Conservation (phyloP, 2,113 vertebrate genomes). For the Bufo bufo region DNA sequence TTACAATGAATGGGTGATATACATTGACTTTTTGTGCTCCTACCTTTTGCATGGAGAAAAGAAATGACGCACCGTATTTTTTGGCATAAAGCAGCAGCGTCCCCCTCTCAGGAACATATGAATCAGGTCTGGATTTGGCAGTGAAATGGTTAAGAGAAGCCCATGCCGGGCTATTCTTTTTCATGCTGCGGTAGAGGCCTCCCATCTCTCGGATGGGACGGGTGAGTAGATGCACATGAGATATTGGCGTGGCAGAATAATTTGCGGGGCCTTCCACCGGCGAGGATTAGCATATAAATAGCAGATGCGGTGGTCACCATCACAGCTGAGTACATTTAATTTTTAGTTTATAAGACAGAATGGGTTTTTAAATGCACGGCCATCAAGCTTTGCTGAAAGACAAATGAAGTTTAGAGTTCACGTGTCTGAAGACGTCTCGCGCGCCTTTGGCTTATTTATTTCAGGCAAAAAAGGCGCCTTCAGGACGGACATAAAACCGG, state of each 20-base stretch:
- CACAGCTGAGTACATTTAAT: slow-evolving; percentile 99
- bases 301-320: slow-evolving; percentile 93
- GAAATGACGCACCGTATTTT: too few relatives aligned
- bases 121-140: not conserved
- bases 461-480: slow-evolving; percentile 73
- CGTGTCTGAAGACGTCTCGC: slow-evolving; percentile 84
- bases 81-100: too few relatives aligned
- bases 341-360: slow-evolving; percentile 99
- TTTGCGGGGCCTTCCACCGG: slow-evolving; percentile 93
- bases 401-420: slow-evolving; percentile 95
- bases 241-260: slow-evolving; percentile 93
- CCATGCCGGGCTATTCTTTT: not conserved
- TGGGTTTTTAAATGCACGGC: slow-evolving; percentile 96
- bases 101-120: not conserved
- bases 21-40: too few relatives aligned
- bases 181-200: slow-evolving; percentile 60
- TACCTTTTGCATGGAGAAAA: too few relatives aligned
- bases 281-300: slow-evolving; percentile 99
- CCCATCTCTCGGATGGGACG: slow-evolving; percentile 67
- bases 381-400: slow-evolving; percentile 94
- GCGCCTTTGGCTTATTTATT: slow-evolving; percentile 80
- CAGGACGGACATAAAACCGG: slow-evolving; percentile 74
- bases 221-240: slow-evolving; percentile 86
- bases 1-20: too few relatives aligned
- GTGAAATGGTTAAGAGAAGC: not conserved